These are phyloP conservation scores for Novumbra hubbsi DNA, from an alignment of 2,797 vertebrate genomes.

Conservation along the genomic window DNA sequence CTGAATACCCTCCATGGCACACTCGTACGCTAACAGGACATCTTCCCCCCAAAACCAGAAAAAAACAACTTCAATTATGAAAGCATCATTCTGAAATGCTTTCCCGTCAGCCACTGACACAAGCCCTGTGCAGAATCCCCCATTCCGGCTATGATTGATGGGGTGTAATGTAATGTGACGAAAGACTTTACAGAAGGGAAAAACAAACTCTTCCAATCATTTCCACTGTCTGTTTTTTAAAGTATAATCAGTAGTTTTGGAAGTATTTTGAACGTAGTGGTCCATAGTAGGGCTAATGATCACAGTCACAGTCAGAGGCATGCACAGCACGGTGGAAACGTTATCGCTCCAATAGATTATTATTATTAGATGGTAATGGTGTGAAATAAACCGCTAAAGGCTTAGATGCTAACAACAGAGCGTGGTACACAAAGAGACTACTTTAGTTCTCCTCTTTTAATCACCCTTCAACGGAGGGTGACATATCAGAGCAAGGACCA, in stretches of 20 bases:
- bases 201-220: conserved; percentile 58
- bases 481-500: conserved; percentile 48
- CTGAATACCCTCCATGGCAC: conserved; percentile 27
- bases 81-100: conserved; percentile 1
- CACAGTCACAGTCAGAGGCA: background rate
- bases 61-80: conserved; percentile 15
- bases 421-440: background rate
- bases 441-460: conserved; percentile 31
- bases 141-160: conserved; percentile 57
- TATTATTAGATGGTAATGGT: background rate
- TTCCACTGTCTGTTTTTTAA: conserved; percentile 51
- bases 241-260: conserved; percentile 54
- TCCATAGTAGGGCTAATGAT: background rate
- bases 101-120: conserved; percentile 27
- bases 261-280: conserved; percentile 15
- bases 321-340: background rate
- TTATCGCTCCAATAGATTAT: background rate
- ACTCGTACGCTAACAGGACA: conserved; percentile 22
- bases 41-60: conserved; percentile 19
- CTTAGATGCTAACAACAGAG: background rate
- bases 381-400: conserved; percentile 1
- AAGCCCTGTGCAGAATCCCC: conserved; percentile 12
- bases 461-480: conserved; percentile 40
- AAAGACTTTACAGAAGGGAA: conserved; percentile 54
- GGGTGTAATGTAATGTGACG: conserved; percentile 51